Percentiles rank a stretch among this genome's conserved stretches.
These are phyloP conservation scores for Lissonota sp. DNA, from an alignment of 2,888 invertebrate genomes.

Conservation along the genomic window DNA sequence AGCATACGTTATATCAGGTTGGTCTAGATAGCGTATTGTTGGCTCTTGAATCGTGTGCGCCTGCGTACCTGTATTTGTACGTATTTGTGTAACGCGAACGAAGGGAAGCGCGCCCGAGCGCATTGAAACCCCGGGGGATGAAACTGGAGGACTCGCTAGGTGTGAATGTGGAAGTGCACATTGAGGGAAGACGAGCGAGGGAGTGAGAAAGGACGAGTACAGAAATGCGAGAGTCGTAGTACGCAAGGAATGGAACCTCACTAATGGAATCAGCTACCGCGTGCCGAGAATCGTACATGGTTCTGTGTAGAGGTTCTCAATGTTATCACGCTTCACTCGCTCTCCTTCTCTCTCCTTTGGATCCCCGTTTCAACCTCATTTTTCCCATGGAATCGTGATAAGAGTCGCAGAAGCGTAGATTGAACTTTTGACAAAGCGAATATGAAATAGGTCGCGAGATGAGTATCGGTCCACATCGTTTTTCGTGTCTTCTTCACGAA, in stretches of 20 bases:
- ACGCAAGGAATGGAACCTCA: constrained; percentile 69
- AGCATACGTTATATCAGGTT: constrained; percentile 30
- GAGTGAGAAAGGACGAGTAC: constrained; percentile 16
- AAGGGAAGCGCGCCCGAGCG: constrained; percentile 37
- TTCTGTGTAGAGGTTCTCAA: constrained; percentile 64
- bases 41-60: background rate
- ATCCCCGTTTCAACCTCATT: constrained; percentile 26
- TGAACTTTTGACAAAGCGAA: background rate
- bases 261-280: constrained; percentile 78
- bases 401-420: background rate
- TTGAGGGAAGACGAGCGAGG: background rate
- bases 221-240: constrained; percentile 40
- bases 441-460: constrained; percentile 6
- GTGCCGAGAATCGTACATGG: constrained; percentile 73
- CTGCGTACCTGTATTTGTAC: background rate
- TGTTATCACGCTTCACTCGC: constrained; percentile 66
- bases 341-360: constrained; percentile 24
- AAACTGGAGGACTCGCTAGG: constrained; percentile 31
- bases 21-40: constrained; percentile 27
- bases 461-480: constrained; percentile 4
- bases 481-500: background rate
- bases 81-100: background rate
- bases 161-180: constrained; percentile 42
- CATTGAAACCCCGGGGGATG: constrained; percentile 23
- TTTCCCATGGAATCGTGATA: constrained; percentile 37